phyloP scores from a whole-genome alignment of 2,113 vertebrate species.

The Montifringilla adamsi region DNA sequence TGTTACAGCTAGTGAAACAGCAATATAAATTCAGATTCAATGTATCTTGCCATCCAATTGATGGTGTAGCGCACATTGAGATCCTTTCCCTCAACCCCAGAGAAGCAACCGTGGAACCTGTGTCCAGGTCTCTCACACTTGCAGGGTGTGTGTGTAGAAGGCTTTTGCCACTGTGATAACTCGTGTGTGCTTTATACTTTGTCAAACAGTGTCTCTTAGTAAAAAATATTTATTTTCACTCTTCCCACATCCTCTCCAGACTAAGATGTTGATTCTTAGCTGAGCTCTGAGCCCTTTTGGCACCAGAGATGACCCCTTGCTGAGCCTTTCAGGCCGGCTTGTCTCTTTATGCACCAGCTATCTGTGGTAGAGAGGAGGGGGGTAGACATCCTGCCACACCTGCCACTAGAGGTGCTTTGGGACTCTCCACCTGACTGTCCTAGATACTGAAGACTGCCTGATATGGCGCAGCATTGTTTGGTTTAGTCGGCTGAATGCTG shows the following conservation, averaged over 20 bases:
- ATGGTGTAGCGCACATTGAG: too few species aligned
- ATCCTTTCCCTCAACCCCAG: background rate
- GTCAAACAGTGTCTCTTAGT: background rate
- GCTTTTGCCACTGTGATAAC: background rate
- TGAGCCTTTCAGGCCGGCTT: background rate
- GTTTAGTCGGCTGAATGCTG: background rate
- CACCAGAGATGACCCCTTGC: background rate
- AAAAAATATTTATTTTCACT: background rate
- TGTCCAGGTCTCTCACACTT: background rate
- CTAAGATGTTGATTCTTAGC: background rate
- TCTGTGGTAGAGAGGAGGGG: background rate
- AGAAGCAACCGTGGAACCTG: background rate
- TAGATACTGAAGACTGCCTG: background rate
- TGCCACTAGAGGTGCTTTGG: background rate
- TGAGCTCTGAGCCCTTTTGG: background rate
- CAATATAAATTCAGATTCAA: background rate
- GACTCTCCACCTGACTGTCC: background rate
- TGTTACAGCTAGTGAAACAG: background rate
- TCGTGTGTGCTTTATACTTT: background rate
- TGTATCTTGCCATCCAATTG: background rate
- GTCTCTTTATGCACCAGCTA: background rate
- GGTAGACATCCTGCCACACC: background rate
- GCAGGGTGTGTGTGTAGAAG: background rate
- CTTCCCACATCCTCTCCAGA: background rate
- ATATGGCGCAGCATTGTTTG: background rate